Percentiles rank a stretch among this genome's conserved stretches.
phyloP scores from a whole-genome alignment of 2,113 vertebrate species.

The Tragelaphus imberbis region DNA sequence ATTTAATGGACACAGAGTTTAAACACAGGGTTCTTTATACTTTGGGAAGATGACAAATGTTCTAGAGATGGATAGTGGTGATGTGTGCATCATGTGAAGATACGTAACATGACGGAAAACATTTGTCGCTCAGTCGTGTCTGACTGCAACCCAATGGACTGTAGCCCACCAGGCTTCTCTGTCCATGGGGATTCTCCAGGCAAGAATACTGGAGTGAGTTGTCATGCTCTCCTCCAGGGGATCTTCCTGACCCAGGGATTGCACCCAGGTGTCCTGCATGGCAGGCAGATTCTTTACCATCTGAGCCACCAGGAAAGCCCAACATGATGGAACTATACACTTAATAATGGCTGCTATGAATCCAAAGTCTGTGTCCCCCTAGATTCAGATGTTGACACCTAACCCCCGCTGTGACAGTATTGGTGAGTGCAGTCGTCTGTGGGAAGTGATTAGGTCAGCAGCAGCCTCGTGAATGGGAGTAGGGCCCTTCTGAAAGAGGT shows the following conservation, averaged over 20 bases:
- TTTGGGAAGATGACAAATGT: neutral
- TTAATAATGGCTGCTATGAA: neutral
- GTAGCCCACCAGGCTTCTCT: neutral
- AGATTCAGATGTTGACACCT: neutral
- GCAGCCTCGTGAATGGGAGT: too few species aligned
- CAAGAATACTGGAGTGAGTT: neutral
- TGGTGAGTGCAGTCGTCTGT: neutral
- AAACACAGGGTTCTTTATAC: neutral
- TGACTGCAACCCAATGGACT: neutral
- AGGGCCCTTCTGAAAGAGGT: neutral
- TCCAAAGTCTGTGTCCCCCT: neutral
- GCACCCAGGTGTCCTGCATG: neutral
- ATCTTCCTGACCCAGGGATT: neutral
- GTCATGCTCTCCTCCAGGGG: neutral
- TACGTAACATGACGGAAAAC: neutral
- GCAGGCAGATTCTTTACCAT: neutral
- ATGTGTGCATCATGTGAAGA: too few species aligned
- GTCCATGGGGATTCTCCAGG: neutral
- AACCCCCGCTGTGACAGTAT: neutral
- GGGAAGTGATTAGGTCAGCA: neutral
- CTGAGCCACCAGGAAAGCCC: neutral
- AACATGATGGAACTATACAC: accelerated
- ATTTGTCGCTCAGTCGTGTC: accelerated
- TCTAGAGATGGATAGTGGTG: neutral
- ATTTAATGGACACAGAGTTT: too few species aligned